These are phyloP conservation scores for Pyrgus malvae DNA, from an alignment of 2,888 invertebrate genomes.

Conservation along the genomic window DNA sequence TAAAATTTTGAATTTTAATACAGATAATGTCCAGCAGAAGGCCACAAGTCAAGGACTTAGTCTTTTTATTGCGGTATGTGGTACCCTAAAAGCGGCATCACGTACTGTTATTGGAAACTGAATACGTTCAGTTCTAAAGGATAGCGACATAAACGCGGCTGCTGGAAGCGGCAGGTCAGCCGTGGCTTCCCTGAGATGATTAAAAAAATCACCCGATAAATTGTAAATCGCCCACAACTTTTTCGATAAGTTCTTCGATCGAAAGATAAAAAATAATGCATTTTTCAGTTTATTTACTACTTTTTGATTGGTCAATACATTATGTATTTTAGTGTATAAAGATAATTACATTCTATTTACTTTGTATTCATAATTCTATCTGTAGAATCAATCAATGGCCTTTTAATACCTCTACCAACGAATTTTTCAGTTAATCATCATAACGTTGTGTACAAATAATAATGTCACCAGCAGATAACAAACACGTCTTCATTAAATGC, in stretches of 20 bases:
- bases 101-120: neutral
- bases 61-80: neutral
- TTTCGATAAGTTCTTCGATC: neutral
- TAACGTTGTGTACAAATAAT: no score
- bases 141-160: neutral
- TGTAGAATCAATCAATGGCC: neutral
- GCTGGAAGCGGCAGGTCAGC: neutral
- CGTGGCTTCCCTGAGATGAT: neutral
- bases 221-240: neutral
- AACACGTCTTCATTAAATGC: constrained; percentile 1
- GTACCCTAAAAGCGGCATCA: neutral
- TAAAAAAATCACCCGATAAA: neutral
- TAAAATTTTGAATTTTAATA: neutral
- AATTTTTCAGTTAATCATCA: no score
- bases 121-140: neutral
- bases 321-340: no score
- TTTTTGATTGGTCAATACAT: no score
- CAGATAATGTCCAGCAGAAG: no score
- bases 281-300: neutral
- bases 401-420: no score
- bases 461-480: constrained; percentile 9
- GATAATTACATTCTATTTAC: no score
- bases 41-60: neutral
- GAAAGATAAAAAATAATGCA: neutral
- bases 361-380: no score